Conservation (phyloP, 2,113 vertebrate genomes). For the Arenaria interpres region DNA sequence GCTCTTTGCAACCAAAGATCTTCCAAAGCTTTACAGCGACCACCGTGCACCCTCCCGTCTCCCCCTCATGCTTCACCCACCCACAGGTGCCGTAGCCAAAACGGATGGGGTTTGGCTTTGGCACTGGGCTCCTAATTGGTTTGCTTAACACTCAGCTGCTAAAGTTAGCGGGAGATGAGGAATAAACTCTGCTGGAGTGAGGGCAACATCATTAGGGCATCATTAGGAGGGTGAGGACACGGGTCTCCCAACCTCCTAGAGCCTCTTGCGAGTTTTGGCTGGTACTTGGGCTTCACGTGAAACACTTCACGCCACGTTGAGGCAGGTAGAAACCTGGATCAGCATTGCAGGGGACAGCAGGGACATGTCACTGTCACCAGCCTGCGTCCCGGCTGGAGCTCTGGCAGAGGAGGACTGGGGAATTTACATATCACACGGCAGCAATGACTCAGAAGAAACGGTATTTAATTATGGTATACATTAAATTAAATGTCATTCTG, state of each 20-base stretch:
- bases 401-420: background rate
- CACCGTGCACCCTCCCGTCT: background rate
- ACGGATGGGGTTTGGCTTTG: background rate
- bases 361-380: background rate
- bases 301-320: background rate
- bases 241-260: background rate
- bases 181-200: background rate
- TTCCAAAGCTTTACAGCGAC: background rate
- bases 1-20: background rate
- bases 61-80: background rate
- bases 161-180: background rate
- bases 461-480: constrained; percentile 68
- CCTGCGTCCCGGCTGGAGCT: background rate
- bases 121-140: background rate
- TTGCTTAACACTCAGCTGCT: background rate
- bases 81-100: background rate
- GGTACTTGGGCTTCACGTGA: background rate
- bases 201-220: background rate
- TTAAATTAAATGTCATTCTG: constrained; percentile 59
- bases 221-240: background rate
- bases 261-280: background rate
- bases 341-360: background rate
- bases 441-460: background rate
- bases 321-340: background rate
- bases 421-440: background rate